Evolutionary conservation across 2,888 invertebrate species (phyloP).

Genomic region (Tetragnatha montana): DNA sequence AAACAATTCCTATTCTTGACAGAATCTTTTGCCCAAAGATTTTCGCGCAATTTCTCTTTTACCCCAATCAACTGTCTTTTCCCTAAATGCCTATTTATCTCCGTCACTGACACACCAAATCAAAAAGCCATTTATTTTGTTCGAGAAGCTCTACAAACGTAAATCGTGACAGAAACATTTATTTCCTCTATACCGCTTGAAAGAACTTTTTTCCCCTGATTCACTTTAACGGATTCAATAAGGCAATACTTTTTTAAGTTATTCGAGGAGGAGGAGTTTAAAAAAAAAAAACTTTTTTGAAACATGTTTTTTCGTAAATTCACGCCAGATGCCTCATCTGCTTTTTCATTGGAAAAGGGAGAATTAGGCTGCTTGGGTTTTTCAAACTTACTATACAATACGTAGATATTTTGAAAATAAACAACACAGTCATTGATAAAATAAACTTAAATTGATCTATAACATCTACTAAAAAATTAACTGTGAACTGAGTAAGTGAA

Average conservation of each 20-base stretch:
- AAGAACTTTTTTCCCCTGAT: neutral
- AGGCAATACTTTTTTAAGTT: neutral
- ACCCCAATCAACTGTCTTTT: constrained; percentile 47
- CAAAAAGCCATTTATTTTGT: constrained; percentile 50
- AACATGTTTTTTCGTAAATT: neutral
- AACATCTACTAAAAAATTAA: no score
- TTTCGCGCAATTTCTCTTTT: constrained; percentile 45
- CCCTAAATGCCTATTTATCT: constrained; percentile 48
- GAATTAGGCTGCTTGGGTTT: no score
- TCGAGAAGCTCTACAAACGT: constrained; percentile 27
- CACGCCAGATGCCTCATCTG: no score
- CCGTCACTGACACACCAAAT: constrained; percentile 51
- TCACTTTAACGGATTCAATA: neutral
- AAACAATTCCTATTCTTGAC: constrained; percentile 50
- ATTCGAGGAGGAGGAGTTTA: neutral
- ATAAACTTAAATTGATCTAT: no score
- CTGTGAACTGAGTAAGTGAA: no score
- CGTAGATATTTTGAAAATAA: no score
- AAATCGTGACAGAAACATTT: constrained; percentile 57
- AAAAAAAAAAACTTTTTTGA: neutral
- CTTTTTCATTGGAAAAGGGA: no score
- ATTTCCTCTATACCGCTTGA: constrained; percentile 12
- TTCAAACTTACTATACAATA: no score
- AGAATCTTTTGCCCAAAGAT: constrained; percentile 33
- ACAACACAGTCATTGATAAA: no score